Conservation (phyloP, 2,888 invertebrate genomes). For the Scelioninae gen. 2 region DNA sequence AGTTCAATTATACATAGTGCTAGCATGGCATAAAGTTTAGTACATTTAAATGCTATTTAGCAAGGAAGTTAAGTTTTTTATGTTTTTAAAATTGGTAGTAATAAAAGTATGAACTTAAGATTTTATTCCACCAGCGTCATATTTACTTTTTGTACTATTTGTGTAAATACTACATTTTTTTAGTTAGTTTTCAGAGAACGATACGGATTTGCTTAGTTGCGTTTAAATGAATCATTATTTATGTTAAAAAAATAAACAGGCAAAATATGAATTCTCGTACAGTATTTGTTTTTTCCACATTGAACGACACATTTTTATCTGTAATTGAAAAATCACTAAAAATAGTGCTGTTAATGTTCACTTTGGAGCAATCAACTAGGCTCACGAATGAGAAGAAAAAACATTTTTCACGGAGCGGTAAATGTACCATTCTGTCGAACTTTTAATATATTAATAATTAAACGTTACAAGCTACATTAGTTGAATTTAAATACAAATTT, state of each 20-base stretch:
- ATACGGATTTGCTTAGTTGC: constrained; percentile 21
- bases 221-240: constrained; percentile 24
- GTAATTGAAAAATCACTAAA: constrained; percentile 51
- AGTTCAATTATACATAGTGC: constrained; percentile 10
- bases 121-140: constrained; percentile 26
- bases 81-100: constrained; percentile 15
- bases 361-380: constrained; percentile 32
- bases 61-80: constrained; percentile 25
- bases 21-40: constrained; percentile 12
- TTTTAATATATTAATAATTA: constrained; percentile 69
- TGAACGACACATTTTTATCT: constrained; percentile 61
- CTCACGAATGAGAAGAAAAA: constrained; percentile 49
- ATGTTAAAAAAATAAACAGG: constrained; percentile 18
- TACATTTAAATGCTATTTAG: constrained; percentile 20
- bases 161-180: constrained; percentile 21
- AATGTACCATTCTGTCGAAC: constrained; percentile 74
- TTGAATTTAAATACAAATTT: constrained; percentile 61
- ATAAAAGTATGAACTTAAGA: constrained; percentile 10
- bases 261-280: constrained; percentile 36
- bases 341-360: constrained; percentile 46
- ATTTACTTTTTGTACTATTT: constrained; percentile 36
- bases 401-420: constrained; percentile 66
- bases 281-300: constrained; percentile 61
- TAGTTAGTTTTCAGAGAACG: constrained; percentile 28
- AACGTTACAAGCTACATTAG: constrained; percentile 71